Evolutionary conservation across 2,113 vertebrate genomes (phyloP).

Genomic region (Pao palembangensis): DNA sequence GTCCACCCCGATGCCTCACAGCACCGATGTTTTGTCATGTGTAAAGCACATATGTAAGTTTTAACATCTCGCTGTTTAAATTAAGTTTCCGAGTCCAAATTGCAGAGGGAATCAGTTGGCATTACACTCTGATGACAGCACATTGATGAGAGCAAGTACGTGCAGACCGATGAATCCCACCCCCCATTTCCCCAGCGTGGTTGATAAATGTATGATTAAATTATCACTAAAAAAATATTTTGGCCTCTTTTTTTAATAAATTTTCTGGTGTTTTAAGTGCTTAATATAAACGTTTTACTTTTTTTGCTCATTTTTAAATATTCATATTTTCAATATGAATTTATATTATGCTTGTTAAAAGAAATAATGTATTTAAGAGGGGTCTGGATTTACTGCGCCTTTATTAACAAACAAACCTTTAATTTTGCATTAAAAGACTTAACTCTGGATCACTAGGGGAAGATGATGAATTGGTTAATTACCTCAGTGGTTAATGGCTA

Average conservation of each 20-base stretch:
- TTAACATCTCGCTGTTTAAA: constrained; percentile 37
- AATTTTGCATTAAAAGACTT: too few relatives aligned
- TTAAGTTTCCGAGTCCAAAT: constrained; percentile 54
- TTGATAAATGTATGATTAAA: constrained; percentile 98
- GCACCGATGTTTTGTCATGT: constrained; percentile 1
- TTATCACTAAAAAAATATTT: constrained; percentile 77
- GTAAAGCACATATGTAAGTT: constrained; percentile 31
- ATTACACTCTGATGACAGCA: constrained; percentile 74
- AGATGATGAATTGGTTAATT: too few relatives aligned
- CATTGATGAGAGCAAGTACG: constrained; percentile 70
- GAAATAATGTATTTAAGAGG: neutral
- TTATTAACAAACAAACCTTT: too few relatives aligned
- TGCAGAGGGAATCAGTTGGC: constrained; percentile 77
- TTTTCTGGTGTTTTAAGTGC: too few relatives aligned
- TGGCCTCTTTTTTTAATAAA: neutral
- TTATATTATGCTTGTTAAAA: neutral
- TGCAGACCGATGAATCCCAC: constrained; percentile 68
- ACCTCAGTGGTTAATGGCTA: too few relatives aligned
- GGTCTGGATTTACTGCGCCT: too few relatives aligned
- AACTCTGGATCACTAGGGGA: too few relatives aligned
- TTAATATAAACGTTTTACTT: too few relatives aligned
- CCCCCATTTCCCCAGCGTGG: constrained; percentile 75
- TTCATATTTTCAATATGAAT: too few relatives aligned
- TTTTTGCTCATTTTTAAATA: too few relatives aligned
- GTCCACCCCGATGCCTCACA: constrained; percentile 8